These are phyloP conservation scores for Diprion similis DNA, from an alignment of 1,140 invertebrate species.

Conservation along the genomic window DNA sequence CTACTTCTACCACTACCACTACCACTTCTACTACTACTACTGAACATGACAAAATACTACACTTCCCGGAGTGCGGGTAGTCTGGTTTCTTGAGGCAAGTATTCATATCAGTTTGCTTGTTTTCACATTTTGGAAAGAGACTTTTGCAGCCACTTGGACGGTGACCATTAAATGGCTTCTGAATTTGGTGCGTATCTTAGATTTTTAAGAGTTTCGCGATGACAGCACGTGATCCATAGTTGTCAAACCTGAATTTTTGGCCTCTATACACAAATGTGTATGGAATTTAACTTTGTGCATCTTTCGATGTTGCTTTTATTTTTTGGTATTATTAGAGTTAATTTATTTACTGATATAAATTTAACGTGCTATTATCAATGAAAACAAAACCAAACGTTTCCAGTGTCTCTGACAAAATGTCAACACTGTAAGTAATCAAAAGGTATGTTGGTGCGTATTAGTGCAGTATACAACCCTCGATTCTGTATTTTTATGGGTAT, in stretches of 20 bases:
- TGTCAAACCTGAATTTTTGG: no score
- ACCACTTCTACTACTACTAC: slow-evolving; percentile 60
- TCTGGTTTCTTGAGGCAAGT: slow-evolving; percentile 63
- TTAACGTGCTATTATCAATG: background rate
- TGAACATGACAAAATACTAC: slow-evolving; percentile 63
- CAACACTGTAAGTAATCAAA: background rate
- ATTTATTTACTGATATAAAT: no score
- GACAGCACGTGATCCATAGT: background rate
- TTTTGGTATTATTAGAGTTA: no score
- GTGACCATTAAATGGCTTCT: background rate
- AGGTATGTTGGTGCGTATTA: background rate
- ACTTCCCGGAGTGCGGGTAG: slow-evolving; percentile 62
- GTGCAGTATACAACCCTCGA: background rate
- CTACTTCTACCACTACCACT: slow-evolving; percentile 58
- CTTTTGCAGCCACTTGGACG: slow-evolving; percentile 11
- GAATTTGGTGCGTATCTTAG: slow-evolving; percentile 5
- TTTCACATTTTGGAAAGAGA: slow-evolving; percentile 23
- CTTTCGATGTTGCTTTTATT: no score
- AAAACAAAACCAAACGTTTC: background rate
- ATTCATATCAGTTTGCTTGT: slow-evolving; percentile 56
- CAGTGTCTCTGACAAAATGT: background rate
- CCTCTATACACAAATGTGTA: no score
- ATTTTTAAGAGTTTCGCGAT: background rate
- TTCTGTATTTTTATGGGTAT: background rate
- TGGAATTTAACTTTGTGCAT: no score